Evolutionary conservation across 2,888 invertebrate genomes (phyloP), one percentile per base, ranked within the genome.

Genomic region (Alviniconcha strummeri): DNA sequence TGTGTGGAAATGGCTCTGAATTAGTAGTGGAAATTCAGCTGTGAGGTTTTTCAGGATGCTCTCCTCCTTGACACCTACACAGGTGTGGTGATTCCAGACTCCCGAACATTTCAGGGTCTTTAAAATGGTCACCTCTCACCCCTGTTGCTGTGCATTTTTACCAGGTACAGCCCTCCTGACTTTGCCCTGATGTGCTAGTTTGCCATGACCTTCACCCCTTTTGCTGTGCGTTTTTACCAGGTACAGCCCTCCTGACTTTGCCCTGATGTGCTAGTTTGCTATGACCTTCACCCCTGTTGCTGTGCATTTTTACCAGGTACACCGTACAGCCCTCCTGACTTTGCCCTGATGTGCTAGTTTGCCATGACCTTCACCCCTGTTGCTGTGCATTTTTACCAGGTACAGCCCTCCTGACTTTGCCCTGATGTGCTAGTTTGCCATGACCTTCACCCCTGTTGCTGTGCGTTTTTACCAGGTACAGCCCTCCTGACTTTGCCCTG

Each of bases 341-440:
- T 94, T 9, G 90, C 90, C 67, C 87, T 94, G 78, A 85, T 89
- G 72, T 91, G 94, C 57, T 93, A 94, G 89, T 96, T 95, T 92
- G 97, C 97, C 89, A 95, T 98, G 79, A 95, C 95, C 86, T 93
- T 98, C n/a, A n/a, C n/a, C n/a, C 36, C 36, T 36, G 36, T 4
- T 60, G 8, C 60, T 60, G 8, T 60, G 60, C 4, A 1, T 83
- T 87, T 84, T 75, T 85, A 92, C 57, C 84, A 95, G 95, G 85
- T 94, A 95, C 92, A 94, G 95, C 15, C 90, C 94, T 13, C 95
- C 95, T 74, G 96, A 96, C 87, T 94, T 94, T 9, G 90, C 90
- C 67, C 87, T 94, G 78, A 85, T 89, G 72, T 91, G 94, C 57
- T 93, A 94, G 89, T 96, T 95, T 92, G 97, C 97, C 89, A 95